Evolutionary conservation across 2,797 vertebrate genomes (phyloP).

Genomic region (Avahi laniger): DNA sequence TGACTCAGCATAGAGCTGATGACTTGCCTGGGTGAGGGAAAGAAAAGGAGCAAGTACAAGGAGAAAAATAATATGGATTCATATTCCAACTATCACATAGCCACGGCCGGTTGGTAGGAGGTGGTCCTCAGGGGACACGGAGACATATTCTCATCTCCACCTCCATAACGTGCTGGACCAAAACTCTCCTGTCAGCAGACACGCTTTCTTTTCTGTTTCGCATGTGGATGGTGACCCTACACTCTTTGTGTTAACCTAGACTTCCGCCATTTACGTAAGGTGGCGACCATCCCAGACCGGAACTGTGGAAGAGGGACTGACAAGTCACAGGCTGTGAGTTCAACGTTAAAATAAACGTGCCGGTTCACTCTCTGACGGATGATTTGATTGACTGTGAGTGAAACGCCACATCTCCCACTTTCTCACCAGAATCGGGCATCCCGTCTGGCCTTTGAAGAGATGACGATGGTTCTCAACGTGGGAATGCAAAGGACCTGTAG

Average conservation of each 20-base stretch:
- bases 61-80: not conserved
- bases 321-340: not conserved
- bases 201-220: not conserved
- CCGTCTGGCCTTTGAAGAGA: not conserved
- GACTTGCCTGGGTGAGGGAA: not conserved
- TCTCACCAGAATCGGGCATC: not conserved
- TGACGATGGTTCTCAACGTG: not conserved
- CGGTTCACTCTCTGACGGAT: not conserved
- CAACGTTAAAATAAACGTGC: not conserved
- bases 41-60: not conserved
- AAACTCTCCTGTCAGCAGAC: not conserved
- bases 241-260: not conserved
- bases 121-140: not conserved
- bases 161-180: not conserved
- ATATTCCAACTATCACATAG: not conserved
- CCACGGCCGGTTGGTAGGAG: too few species aligned
- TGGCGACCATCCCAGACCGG: not conserved
- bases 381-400: not conserved
- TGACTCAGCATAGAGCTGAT: not conserved
- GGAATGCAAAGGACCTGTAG: not conserved
- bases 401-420: not conserved
- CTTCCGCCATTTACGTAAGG: not conserved
- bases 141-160: not conserved
- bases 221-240: too few species aligned
- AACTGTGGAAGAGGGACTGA: not conserved